A percentile compares a stretch with the other conserved stretches of the same genome.
Evolutionary conservation across 2,797 vertebrate genomes (phyloP).

Genomic region (Tokudaia muenninki): DNA sequence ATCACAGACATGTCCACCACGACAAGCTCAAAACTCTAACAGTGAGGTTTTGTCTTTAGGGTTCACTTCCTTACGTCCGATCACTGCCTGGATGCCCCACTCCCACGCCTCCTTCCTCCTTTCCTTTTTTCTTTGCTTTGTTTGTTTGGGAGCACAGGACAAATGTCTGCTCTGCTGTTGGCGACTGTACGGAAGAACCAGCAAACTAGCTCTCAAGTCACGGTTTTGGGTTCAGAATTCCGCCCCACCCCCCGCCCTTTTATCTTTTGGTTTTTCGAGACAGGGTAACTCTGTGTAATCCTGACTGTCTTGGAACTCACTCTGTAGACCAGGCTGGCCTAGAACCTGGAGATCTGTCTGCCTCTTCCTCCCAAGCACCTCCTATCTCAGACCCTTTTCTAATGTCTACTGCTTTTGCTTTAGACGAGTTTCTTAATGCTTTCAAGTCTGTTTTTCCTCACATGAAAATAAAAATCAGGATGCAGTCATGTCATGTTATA

Average conservation of each 20-base stretch:
- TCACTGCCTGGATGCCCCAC: background rate
- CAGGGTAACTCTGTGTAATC: background rate
- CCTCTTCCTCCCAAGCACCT: background rate
- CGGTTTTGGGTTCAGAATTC: background rate
- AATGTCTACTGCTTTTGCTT: background rate
- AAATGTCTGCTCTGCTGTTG: background rate
- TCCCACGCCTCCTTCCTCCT: background rate
- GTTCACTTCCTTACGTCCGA: background rate
- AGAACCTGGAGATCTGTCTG: background rate
- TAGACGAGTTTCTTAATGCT: constrained; percentile 12
- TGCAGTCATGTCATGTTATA: background rate
- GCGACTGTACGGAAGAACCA: background rate
- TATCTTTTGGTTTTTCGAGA: background rate
- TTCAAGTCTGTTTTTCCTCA: constrained; percentile 23
- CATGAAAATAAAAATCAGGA: background rate
- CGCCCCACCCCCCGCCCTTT: too few species aligned
- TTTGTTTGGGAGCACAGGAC: background rate
- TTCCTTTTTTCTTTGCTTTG: background rate
- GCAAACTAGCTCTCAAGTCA: background rate
- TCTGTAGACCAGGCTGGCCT: background rate
- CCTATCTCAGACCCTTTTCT: background rate
- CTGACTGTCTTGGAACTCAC: background rate
- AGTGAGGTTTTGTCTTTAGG: background rate
- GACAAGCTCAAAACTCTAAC: background rate
- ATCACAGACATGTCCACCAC: background rate